Conservation (phyloP, 2,888 invertebrate genomes). For the Harpagoxenus sublaevis region DNA sequence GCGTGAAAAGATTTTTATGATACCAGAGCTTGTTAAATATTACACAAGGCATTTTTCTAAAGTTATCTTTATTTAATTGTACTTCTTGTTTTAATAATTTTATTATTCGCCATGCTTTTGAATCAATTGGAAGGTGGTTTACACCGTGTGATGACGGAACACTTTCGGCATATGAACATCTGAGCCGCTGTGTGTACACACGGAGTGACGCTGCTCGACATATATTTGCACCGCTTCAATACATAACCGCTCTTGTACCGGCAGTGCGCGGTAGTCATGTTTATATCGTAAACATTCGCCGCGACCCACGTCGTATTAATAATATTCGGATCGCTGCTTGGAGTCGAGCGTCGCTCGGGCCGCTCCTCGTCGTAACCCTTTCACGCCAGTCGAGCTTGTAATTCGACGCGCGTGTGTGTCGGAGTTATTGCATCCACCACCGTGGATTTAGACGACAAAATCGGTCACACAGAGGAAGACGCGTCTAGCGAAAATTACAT, state of each 20-base stretch:
- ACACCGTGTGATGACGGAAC: conserved; percentile 54
- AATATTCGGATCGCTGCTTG: conserved; percentile 74
- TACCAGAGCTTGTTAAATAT: not conserved
- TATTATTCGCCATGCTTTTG: conserved; percentile 19
- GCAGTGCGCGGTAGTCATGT: conserved; percentile 61
- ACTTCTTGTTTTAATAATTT: conserved; percentile 9
- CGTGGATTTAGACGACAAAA: conserved; percentile 42
- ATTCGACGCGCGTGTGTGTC: conserved; percentile 59
- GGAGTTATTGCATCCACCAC: conserved; percentile 59
- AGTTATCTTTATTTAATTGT: not conserved
- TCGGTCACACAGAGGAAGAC: conserved; percentile 21
- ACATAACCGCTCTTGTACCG: conserved; percentile 64
- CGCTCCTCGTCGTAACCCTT: conserved; percentile 59
- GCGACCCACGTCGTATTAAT: conserved; percentile 73
- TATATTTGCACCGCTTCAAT: conserved; percentile 68
- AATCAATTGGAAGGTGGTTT: conserved; percentile 48
- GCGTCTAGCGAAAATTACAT: conserved; percentile 41
- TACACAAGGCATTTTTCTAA: not conserved
- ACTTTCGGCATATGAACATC: conserved; percentile 56
- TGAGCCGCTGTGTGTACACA: conserved; percentile 43
- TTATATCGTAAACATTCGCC: conserved; percentile 77
- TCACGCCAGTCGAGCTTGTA: conserved; percentile 54
- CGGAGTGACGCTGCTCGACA: conserved; percentile 54
- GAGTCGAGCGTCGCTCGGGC: conserved; percentile 56
- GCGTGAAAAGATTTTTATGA: not conserved